phyloP scores from a whole-genome alignment of 2,113 vertebrate genomes.

The Monarcha castaneiventris region DNA sequence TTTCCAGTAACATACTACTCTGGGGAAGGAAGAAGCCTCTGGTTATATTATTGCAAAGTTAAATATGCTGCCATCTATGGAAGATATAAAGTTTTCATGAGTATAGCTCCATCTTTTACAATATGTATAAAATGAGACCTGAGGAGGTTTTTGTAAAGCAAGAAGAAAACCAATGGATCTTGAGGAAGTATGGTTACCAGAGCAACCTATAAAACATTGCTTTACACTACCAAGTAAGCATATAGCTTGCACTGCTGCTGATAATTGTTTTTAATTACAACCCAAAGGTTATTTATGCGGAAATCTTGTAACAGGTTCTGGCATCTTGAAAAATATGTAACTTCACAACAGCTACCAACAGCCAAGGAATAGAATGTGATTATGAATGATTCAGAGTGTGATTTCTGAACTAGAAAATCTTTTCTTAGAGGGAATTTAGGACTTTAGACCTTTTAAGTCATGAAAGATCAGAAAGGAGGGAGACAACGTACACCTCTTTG shows the following conservation, averaged over 20 bases:
- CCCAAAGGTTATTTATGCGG: not conserved
- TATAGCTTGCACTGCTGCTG: not conserved
- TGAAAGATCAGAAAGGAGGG: not conserved
- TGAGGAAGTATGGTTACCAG: not conserved
- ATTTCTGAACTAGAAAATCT: not conserved
- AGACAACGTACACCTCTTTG: rapidly evolving
- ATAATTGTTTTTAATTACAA: not conserved
- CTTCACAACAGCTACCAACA: not conserved
- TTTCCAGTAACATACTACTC: not conserved
- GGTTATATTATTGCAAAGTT: not conserved
- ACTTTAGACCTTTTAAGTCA: not conserved
- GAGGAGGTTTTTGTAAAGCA: not conserved
- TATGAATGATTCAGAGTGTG: not conserved
- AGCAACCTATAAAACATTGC: not conserved
- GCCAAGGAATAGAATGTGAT: not conserved
- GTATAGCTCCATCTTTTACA: not conserved
- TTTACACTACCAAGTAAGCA: not conserved
- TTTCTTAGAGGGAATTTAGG: not conserved
- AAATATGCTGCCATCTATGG: not conserved
- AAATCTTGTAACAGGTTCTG: not conserved
- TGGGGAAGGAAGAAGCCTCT: not conserved
- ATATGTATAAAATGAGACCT: not conserved
- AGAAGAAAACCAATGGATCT: not conserved
- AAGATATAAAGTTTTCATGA: not conserved
- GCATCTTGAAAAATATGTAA: not conserved